Evolutionary conservation across 2,888 invertebrate genomes (phyloP), one percentile per base, ranked within the genome.

Genomic region (Portevinia maculata): DNA sequence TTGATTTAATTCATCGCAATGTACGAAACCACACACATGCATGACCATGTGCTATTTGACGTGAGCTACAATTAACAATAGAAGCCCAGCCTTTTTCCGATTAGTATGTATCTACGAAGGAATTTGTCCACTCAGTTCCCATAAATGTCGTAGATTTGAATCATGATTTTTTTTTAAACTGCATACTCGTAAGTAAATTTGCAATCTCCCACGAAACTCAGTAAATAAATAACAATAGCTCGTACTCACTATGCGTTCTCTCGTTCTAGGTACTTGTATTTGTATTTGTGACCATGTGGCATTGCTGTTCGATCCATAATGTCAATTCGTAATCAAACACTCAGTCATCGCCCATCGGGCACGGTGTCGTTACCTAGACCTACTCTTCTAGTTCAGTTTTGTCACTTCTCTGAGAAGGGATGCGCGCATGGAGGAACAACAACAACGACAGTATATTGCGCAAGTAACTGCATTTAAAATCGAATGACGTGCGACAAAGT

Each of bases 401-500:
- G 70, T 39, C 76, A 65, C 75, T 76, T 50, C 11, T 11, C 59
- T 34, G 17, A 8, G 15, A 19, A 69, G 50, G 74, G 65, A 74
- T 74, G 79, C 59, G 79, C 59, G 78, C 34, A 50, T 13, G n/a
- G 15, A 44, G 41, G 19, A 60, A 34, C 50, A 15, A 21, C 55
- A 9, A 74, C 30, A 44, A 65, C 39, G 50, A n/a, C 44, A 17
- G 39, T 46, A 52, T 75, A 69, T 81, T 81, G 75, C 76, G 81
- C 76, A 81, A 81, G 76, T 65, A 59, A 81, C 19, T 81, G 81
- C 76, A 81, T 65, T 76, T 79, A 59, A 70, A 71, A 55, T 65
- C 70, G 60, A 81, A 81, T 81, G 81, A 81, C 81, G 81, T 76
- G 81, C 81, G 81, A 52, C 81, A 81, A 71, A 81, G 65, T 71